A percentile compares a stretch with the other conserved stretches of the same genome.
These are phyloP conservation scores for Zosterops hypoxanthus DNA, from an alignment of 2,113 vertebrate genomes.

Conservation along the genomic window DNA sequence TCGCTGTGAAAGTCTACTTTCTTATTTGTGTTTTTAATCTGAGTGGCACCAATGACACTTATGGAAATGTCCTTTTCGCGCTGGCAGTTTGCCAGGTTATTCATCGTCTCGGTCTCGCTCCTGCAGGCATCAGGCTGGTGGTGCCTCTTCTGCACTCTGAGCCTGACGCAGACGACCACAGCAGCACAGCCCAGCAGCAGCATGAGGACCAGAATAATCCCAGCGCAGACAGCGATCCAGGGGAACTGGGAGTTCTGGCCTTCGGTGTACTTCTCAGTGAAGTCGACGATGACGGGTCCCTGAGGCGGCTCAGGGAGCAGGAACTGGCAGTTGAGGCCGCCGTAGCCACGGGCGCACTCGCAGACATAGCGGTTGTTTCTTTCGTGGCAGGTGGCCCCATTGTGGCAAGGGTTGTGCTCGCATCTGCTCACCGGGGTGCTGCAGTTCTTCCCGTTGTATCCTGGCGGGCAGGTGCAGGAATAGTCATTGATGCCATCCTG, in stretches of 20 bases:
- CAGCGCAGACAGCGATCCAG: slow-evolving; percentile 91
- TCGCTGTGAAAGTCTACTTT: slow-evolving; percentile 93
- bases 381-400: slow-evolving; percentile 95
- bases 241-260: slow-evolving; percentile 81
- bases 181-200: slow-evolving; percentile 89
- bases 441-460: slow-evolving; percentile 94
- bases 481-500: slow-evolving; percentile 87
- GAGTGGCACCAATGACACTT: slow-evolving; percentile 85
- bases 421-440: slow-evolving; percentile 88
- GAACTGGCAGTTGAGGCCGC: slow-evolving; percentile 95
- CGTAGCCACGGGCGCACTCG: slow-evolving; percentile 89
- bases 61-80: slow-evolving; percentile 89
- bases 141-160: slow-evolving; percentile 85
- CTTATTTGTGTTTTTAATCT: slow-evolving; percentile 98
- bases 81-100: slow-evolving; percentile 92
- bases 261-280: slow-evolving; percentile 80
- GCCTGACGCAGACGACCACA: slow-evolving; percentile 85
- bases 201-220: slow-evolving; percentile 89
- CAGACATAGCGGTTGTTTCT: slow-evolving; percentile 89
- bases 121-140: slow-evolving; percentile 79
- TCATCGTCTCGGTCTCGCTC: slow-evolving; percentile 94
- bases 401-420: slow-evolving; percentile 92
- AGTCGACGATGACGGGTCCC: slow-evolving; percentile 79
- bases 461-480: slow-evolving; percentile 91
- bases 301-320: slow-evolving; percentile 83